Base-by-base conservation (phyloP, 2,888 invertebrate species). In the Drosophila macrospina region DNA sequence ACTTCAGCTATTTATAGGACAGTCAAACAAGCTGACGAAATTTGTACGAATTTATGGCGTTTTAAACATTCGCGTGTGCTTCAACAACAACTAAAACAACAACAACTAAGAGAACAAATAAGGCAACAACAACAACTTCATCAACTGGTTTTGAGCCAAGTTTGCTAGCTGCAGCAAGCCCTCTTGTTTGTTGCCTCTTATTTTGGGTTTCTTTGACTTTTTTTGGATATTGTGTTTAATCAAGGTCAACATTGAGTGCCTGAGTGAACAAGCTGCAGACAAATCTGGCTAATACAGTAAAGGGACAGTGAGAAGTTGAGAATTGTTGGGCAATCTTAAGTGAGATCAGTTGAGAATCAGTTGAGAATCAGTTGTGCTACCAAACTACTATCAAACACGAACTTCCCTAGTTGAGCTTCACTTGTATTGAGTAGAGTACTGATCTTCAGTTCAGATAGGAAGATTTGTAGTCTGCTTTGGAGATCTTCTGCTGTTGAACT, bases 1-100 rank as follows among this genome's bases (percentile, higher is more conserved):
- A 45, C 62, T 39, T 51, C 13, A n/a, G 34, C 66, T 79, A 82
- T 79, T 79, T 69, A 60, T 79, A 79, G 79, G 44, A 24, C 50
- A 32, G 41, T 36, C 55, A 55, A 51, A 56, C 32, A 13, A n/a
- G 56, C 42, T 65, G 65, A 65, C 50, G 65, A 74, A 74, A 74
- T 74, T n/a, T 26, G 13, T 42, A 13, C 20, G 10, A 34, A 44
- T 24, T 45, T 45, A 16, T 56, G 45, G 36, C 24, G 32, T 34
- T 55, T 55, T 32, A 34, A 45, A 8, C 28, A 44, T 13, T 26
- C 37, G 37, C 28, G 37, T 13, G 1, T 15, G 28, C 37, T 5
- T n/a, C n/a, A 28, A 28, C 28, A 45, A 15, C 30, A 45, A 28
- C 30, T 30, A 41, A 30, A 13, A 13, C 13, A 8, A 16, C 24